Percentiles rank a stretch among this genome's conserved stretches.
Conservation (phyloP, 2,888 invertebrate genomes). For the Philereme transversata region DNA sequence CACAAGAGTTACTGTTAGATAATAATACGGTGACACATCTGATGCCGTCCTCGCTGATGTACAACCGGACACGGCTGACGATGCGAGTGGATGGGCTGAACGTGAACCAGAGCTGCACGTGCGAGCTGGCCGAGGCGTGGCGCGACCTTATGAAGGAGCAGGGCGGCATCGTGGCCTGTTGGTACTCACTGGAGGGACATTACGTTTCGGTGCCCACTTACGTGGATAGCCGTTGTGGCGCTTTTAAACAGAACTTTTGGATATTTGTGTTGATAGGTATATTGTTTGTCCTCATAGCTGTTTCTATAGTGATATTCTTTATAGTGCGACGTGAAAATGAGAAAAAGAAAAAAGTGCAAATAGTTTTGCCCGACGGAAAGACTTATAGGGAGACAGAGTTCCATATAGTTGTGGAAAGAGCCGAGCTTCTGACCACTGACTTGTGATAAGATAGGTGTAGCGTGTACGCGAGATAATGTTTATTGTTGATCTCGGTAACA, state of each 20-base stretch:
- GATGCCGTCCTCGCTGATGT: constrained; percentile 82
- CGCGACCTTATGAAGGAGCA: constrained; percentile 61
- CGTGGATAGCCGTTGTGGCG: constrained; percentile 69
- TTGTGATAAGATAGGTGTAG: constrained; percentile 71
- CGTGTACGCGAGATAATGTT: constrained; percentile 15
- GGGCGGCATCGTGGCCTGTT: constrained; percentile 68
- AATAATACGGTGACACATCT: constrained; percentile 85
- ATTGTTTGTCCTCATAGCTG: constrained; percentile 69
- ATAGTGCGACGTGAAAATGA: constrained; percentile 78
- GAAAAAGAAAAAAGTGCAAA: constrained; percentile 85
- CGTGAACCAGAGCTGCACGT: constrained; percentile 85
- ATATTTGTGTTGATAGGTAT: constrained; percentile 76
- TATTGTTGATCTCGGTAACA: constrained; percentile 45
- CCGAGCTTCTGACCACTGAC: constrained; percentile 91
- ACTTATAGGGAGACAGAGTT: constrained; percentile 94
- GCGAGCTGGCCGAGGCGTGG: constrained; percentile 73
- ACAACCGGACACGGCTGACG: constrained; percentile 82
- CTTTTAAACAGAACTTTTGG: constrained; percentile 76
- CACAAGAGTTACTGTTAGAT: constrained; percentile 84
- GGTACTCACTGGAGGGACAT: constrained; percentile 69
- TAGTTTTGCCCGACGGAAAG: constrained; percentile 92
- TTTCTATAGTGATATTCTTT: constrained; percentile 76
- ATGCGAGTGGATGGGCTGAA: constrained; percentile 84
- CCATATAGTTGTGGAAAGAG: constrained; percentile 93
- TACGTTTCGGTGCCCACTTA: constrained; percentile 70